Percentiles rank a stretch among this genome's conserved stretches.
Conservation (phyloP, 2,113 vertebrate species). For the Carlito syrichta region DNA sequence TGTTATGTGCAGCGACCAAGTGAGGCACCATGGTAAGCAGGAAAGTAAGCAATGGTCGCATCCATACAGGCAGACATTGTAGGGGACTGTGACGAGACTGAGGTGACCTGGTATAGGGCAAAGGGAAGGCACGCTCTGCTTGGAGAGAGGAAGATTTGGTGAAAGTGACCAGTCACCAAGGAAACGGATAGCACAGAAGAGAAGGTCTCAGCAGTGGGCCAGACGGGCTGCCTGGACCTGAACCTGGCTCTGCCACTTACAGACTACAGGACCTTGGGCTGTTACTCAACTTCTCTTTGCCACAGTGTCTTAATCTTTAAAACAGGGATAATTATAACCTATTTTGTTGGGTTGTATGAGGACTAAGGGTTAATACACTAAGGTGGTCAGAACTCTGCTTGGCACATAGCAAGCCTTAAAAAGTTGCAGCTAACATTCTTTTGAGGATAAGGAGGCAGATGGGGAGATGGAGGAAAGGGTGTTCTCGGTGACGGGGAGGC, state of each 20-base stretch:
- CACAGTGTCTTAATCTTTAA: not conserved
- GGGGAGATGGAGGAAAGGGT: not conserved
- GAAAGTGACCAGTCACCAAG: no score
- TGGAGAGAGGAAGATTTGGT: not conserved
- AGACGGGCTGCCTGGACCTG: not conserved
- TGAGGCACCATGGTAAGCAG: rapidly evolving
- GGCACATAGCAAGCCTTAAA: not conserved
- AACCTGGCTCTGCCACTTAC: not conserved
- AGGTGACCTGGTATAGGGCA: rapidly evolving
- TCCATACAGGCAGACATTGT: no score
- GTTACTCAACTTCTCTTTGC: not conserved
- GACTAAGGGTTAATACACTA: no score
- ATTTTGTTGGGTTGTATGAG: not conserved
- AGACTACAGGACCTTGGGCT: no score
- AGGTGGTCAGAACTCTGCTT: not conserved
- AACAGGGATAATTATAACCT: not conserved
- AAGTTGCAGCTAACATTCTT: not conserved
- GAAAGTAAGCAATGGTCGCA: not conserved
- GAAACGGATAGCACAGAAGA: not conserved
- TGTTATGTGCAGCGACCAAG: no score
- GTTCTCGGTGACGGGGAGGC: no score
- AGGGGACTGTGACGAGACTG: rapidly evolving
- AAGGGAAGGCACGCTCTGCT: no score
- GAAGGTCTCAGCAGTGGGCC: no score
- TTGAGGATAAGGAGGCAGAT: not conserved